phyloP scores from a whole-genome alignment of 2,888 invertebrate genomes.

The Platycnemis pennipes region DNA sequence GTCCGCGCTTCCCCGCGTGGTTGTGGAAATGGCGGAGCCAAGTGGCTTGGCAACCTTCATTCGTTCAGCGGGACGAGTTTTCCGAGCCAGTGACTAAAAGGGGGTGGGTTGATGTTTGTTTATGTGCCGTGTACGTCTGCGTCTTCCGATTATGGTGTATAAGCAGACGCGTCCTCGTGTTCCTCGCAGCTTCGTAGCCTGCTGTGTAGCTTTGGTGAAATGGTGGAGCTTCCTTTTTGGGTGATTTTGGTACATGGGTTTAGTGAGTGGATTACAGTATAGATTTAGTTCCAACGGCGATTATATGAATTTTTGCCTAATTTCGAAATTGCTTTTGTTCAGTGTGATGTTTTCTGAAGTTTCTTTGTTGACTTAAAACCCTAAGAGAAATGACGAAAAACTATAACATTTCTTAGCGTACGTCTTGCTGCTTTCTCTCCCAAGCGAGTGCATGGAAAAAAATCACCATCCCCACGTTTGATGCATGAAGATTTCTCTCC shows the following conservation, averaged over 20 bases:
- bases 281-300: no score
- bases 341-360: no score
- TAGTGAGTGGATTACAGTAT: neutral
- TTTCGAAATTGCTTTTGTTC: no score
- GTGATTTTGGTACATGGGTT: neutral
- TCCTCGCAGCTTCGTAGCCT: neutral
- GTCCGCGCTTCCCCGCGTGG: constrained; percentile 43
- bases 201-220: neutral
- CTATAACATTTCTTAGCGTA: no score
- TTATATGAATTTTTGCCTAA: no score
- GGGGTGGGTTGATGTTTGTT: neutral
- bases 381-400: no score
- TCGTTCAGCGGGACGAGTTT: constrained; percentile 30
- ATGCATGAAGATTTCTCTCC: no score
- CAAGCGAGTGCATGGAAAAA: no score
- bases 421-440: no score
- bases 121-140: neutral
- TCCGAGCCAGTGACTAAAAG: constrained; percentile 33
- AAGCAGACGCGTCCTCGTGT: neutral
- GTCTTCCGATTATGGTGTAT: constrained; percentile 2
- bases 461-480: no score
- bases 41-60: constrained; percentile 60
- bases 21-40: constrained; percentile 34
- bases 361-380: no score
- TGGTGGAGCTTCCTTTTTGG: neutral